These are phyloP conservation scores for Scaptomyza graminum DNA, from an alignment of 1,140 invertebrate genomes.

Conservation along the genomic window DNA sequence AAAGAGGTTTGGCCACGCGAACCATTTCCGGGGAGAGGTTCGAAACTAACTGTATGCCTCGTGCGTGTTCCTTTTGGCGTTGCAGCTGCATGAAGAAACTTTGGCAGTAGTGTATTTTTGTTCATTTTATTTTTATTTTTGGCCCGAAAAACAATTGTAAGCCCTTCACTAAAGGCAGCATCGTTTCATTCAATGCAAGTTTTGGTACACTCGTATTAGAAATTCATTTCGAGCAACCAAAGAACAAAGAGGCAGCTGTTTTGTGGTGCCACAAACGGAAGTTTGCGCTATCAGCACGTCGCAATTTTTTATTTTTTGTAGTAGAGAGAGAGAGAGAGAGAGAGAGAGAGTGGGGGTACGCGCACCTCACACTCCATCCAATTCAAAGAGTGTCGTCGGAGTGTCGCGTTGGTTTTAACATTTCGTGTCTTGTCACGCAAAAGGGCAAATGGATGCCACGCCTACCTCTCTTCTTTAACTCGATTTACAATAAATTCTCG, in stretches of 20 bases:
- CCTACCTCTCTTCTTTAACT: constrained; percentile 41
- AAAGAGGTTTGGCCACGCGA: too few species aligned
- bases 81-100: constrained; percentile 38
- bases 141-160: constrained; percentile 68
- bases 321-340: background rate
- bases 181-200: constrained; percentile 66
- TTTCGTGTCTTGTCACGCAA: constrained; percentile 54
- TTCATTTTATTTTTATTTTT: constrained; percentile 25
- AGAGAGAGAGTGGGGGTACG: background rate
- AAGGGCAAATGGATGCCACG: constrained; percentile 26
- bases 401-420: constrained; percentile 45
- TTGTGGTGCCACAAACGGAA: constrained; percentile 52
- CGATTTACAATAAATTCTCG: constrained; percentile 53
- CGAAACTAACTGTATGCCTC: background rate
- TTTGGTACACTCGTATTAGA: constrained; percentile 67
- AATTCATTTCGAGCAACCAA: constrained; percentile 73
- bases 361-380: constrained; percentile 5
- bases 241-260: constrained; percentile 44
- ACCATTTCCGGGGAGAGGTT: constrained; percentile 52
- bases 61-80: constrained; percentile 30
- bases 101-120: constrained; percentile 46
- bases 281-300: constrained; percentile 62
- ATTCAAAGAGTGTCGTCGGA: background rate
- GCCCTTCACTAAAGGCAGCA: constrained; percentile 44
- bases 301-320: background rate